Base-by-base conservation (phyloP, 2,113 vertebrate species). In the Coregonus clupeaformis region DNA sequence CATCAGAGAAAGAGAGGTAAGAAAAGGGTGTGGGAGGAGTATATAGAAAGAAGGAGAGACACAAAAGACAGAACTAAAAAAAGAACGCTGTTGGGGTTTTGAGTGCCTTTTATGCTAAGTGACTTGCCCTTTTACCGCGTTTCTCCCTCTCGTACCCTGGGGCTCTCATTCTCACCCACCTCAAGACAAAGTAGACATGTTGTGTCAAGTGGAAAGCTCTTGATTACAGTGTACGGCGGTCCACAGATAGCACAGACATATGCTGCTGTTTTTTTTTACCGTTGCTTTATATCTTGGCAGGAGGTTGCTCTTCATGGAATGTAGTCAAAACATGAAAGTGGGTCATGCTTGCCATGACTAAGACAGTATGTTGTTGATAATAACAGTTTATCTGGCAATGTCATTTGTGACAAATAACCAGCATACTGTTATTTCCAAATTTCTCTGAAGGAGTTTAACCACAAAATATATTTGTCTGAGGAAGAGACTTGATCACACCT, bases 191-290 rank as follows among this genome's bases (percentile, higher is more conserved):
- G 49, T 29, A 27, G 59, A 64, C 9, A 49, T 36, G 32, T 71
- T 65, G 36, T 42, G 30, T 69, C 68, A 77, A 74, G 32, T 76
- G 36, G 25, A 78, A 73, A 74, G 70, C 66, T n/a, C 71, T 76
- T 84, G 68, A 82, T 64, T 76, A 9, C 49, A 52, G 49, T 52
- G 49, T 69, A 18, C 76, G 71, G 62, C 25, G 70, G 25, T 71
- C 73, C 70, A 65, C 55, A 78, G 57, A 72, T 80, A 59, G 72
- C 78, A 77, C 55, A 69, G 72, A 24, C 67, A 49, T 76, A 71
- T 45, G 27, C 25, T 57, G 24, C 47, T 57, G n/a, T 57, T 66
- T 68, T 66, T 68, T 76, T 63, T 66, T 76, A 52, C 49, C 32
- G 68, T 36, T 4, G 68, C 55, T 47, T 27, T 73, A 20, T 57